phyloP scores from a whole-genome alignment of 92 coral and sea anemone species.

The Umimayanthus chanpuru region DNA sequence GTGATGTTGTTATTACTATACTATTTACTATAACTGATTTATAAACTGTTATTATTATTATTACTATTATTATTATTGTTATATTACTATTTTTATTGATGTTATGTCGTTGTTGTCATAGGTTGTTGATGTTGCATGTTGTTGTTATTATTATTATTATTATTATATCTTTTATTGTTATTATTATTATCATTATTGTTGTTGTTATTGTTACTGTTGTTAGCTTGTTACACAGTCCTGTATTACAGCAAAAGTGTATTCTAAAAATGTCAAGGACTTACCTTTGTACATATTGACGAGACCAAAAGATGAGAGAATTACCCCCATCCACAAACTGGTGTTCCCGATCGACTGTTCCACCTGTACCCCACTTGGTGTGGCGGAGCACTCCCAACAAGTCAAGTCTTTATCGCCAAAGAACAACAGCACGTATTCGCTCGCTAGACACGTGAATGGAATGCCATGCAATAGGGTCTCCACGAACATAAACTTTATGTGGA shows the following conservation, averaged over 20 bases:
- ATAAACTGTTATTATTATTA: too few species aligned
- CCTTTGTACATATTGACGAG: constrained; percentile 79
- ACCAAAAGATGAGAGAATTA: constrained; percentile 75
- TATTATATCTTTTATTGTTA: too few species aligned
- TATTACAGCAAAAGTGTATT: neutral
- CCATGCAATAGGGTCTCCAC: constrained; percentile 82
- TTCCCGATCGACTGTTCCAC: constrained; percentile 67
- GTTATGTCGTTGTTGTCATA: too few species aligned
- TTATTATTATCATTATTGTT: too few species aligned
- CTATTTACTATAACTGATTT: too few species aligned
- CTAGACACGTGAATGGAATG: constrained; percentile 78
- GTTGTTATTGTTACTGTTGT: too few species aligned
- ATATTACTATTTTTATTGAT: too few species aligned
- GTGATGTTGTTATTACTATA: too few species aligned
- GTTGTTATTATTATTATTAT: too few species aligned
- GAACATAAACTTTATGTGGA: constrained; percentile 78
- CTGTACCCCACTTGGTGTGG: constrained; percentile 50
- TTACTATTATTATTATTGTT: too few species aligned
- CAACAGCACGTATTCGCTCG: constrained; percentile 69
- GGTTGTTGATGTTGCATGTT: too few species aligned
- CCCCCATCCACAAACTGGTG: constrained; percentile 74
- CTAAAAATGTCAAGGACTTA: neutral
- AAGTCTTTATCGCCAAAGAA: constrained; percentile 71
- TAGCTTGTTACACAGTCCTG: too few species aligned
- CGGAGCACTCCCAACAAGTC: constrained; percentile 86